Evolutionary conservation across 2,888 invertebrate species (phyloP), one percentile per base, ranked within the genome.

Genomic region (Trachelus troglodyta): DNA sequence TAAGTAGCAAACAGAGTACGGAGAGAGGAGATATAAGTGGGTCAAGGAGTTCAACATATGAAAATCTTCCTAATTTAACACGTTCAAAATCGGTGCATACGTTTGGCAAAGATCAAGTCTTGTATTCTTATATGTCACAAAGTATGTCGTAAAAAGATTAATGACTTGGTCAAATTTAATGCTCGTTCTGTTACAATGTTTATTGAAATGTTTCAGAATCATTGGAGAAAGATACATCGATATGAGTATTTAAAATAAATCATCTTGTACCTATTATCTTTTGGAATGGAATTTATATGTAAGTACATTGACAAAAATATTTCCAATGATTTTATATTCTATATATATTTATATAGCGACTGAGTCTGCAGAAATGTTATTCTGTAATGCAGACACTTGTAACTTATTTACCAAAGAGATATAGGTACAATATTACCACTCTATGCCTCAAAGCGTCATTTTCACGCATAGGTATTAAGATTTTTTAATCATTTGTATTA

Each of bases 41-140:
- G 69, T 86, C 85, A 30, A 83, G 80, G 12, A 83, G 81, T 76
- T 87, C 87, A 34, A 75, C 85, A 75, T 86, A 87, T 76, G 87
- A 87, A 79, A 87, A 85, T 77, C 82, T 86, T 69, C 81, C 84
- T 56, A 84, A 86, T 35, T 37, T 87, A 56, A 81, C 83, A 75
- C 82, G 81, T 76, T 85, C 85, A 34, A 85, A 83, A 80, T 85
- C 85, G 9, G 81, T 80, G 75, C 83, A 85, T 74, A 79, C 79
- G 11, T 77, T 85, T 34, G 81, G 78, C 15, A 80, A 77, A 74
- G 81, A 68, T 79, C 81, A 56, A 56, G 56, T 56, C 23, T 56
- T 71, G 31, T 71, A 71, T 71, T 33, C 71, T 71, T 71, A 71
- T 34, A 71, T 23, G 34, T 15, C 71, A 71, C 31, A 71, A 71